Base-by-base conservation (phyloP, 2,797 vertebrate genomes). In the Gallinago nigripennis region DNA sequence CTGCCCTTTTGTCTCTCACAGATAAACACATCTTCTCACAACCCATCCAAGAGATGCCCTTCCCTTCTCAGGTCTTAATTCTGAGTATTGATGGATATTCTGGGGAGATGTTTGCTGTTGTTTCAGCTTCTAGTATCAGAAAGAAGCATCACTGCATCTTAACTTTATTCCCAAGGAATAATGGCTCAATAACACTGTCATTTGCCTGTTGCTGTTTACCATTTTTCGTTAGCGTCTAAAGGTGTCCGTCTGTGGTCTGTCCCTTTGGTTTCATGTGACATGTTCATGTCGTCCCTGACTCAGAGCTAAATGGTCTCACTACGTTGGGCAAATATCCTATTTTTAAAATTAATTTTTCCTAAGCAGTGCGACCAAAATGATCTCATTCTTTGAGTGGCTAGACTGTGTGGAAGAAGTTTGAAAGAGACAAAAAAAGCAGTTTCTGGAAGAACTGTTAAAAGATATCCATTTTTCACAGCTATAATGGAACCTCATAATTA, bases 401-500 rank as follows among this genome's bases (percentile, higher is more conserved):
- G 41, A 65, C 68, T n/a, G n/a, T 31, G 27, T 66, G 45, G 48
- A 76, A 68, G 37, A 88, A 69, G 24, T 81, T 76, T 82, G 79
- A 90, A 72, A 79, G 70, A 84, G 72, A 70, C 35, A 76, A 82
- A 95, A 95, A 69, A 94, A 76, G 72, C 58, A 57, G 33, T 64
- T 93, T 86, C 87, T 81, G 50, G 80, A 88, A 84, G 90, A 95
- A 80, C 75, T 94, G 71, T 72, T 82, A 84, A 61, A 82, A 92
- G 27, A 83, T 73, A 82, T 1, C 35, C 1, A 77, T 95, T 95
- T 95, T 87, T 94, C 79, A 91, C 73, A 61, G 43, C 57, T 69
- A 25, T 82, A 92, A 92, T 82, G 65, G 86, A 91, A 84, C 12
- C 72, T 95, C 93, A 93, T 97, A 96, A 96, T 92, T 96, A 92